These are phyloP conservation scores for Pygoscelis adeliae DNA, from an alignment of 2,113 vertebrate species.

Conservation along the genomic window DNA sequence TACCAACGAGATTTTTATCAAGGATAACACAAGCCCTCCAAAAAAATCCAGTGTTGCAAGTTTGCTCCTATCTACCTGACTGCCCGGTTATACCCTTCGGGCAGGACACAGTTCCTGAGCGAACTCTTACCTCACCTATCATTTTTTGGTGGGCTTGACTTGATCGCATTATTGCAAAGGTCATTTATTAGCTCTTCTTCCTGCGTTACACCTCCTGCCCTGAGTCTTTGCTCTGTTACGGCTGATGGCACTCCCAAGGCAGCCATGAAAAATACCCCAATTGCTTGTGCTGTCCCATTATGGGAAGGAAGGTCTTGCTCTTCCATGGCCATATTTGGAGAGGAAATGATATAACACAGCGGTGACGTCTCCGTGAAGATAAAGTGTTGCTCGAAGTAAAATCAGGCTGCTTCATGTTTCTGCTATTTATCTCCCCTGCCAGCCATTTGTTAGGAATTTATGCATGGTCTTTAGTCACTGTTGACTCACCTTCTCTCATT, in stretches of 20 bases:
- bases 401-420: conserved; percentile 6
- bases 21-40: neutral
- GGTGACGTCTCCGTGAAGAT: conserved; percentile 1
- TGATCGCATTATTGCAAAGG: neutral
- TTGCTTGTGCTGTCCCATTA: neutral
- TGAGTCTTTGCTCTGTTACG: neutral
- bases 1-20: conserved; percentile 38
- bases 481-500: conserved; percentile 37
- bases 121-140: neutral
- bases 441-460: conserved; percentile 51
- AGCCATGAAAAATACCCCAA: neutral
- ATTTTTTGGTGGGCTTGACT: conserved; percentile 8
- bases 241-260: neutral
- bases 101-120: neutral
- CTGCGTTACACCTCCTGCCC: neutral
- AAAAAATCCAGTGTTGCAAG: conserved; percentile 48
- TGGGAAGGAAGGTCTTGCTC: neutral
- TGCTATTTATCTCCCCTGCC: neutral
- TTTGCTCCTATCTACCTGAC: conserved; percentile 5
- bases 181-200: neutral
- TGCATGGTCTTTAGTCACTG: neutral
- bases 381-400: conserved; percentile 9
- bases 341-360: conserved; percentile 16
- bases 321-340: neutral
- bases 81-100: neutral